These are phyloP conservation scores for Coturnix japonica DNA, from an alignment of 2,113 vertebrate species.

Conservation along the genomic window DNA sequence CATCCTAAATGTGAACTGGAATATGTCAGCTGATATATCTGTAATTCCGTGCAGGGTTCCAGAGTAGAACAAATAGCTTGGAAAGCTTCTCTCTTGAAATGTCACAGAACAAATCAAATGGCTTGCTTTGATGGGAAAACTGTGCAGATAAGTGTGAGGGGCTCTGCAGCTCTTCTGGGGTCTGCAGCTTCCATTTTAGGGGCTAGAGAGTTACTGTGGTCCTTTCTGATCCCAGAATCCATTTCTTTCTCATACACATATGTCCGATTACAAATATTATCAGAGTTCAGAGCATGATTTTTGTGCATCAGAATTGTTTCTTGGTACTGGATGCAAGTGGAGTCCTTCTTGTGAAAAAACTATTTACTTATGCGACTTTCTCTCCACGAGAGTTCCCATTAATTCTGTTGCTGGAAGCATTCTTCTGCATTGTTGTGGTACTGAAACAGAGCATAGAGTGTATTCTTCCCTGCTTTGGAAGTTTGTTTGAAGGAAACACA, in stretches of 20 bases:
- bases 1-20: background rate
- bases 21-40: background rate
- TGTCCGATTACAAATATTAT: fast-evolving
- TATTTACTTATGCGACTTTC: slow-evolving; percentile 16
- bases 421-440: background rate
- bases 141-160: background rate
- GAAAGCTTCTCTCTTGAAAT: background rate
- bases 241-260: background rate
- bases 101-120: background rate
- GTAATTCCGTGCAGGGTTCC: background rate
- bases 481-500: background rate
- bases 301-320: background rate
- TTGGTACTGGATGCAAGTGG: background rate
- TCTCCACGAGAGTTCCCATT: background rate
- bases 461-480: background rate
- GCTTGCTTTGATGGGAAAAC: background rate
- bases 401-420: slow-evolving; percentile 14
- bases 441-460: background rate
- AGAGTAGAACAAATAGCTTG: background rate
- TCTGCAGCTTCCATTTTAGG: background rate
- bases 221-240: background rate
- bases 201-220: background rate
- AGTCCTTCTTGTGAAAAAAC: background rate
- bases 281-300: background rate
- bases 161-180: background rate